Conservation (phyloP, 2,797 vertebrate species). For the Diglossa cyanea region DNA sequence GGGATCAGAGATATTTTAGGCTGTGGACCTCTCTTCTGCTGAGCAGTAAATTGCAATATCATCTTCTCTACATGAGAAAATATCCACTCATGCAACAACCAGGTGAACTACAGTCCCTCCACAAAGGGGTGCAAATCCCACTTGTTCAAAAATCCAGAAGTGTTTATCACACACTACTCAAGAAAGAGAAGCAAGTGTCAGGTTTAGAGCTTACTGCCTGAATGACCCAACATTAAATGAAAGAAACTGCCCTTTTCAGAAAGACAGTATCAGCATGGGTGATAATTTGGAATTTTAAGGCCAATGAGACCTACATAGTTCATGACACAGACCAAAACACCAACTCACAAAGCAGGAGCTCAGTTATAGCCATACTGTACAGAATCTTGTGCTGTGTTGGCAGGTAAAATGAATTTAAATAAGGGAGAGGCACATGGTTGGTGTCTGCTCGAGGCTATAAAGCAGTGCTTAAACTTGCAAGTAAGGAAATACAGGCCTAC, state of each 20-base stretch:
- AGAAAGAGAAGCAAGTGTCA: background rate
- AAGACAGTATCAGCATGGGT: background rate
- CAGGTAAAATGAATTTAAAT: background rate
- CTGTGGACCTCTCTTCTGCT: background rate
- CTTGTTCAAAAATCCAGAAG: background rate
- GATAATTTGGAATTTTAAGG: background rate
- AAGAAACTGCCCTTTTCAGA: background rate
- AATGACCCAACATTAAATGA: background rate
- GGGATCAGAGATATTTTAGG: background rate
- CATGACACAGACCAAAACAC: background rate
- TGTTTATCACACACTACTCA: background rate
- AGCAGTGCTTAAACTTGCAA: background rate
- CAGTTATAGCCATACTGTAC: background rate
- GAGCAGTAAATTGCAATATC: background rate
- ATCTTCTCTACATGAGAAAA: background rate
- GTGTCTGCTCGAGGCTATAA: background rate
- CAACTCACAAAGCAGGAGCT: background rate
- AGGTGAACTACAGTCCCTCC: background rate
- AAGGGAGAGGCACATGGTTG: background rate
- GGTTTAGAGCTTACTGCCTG: background rate
- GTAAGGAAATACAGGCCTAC: background rate
- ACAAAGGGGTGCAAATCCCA: background rate
- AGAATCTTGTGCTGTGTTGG: background rate
- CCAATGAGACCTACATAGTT: background rate
- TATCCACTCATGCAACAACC: background rate